Evolutionary conservation across 2,888 invertebrate species (phyloP).

Genomic region (Andrena marginata): DNA sequence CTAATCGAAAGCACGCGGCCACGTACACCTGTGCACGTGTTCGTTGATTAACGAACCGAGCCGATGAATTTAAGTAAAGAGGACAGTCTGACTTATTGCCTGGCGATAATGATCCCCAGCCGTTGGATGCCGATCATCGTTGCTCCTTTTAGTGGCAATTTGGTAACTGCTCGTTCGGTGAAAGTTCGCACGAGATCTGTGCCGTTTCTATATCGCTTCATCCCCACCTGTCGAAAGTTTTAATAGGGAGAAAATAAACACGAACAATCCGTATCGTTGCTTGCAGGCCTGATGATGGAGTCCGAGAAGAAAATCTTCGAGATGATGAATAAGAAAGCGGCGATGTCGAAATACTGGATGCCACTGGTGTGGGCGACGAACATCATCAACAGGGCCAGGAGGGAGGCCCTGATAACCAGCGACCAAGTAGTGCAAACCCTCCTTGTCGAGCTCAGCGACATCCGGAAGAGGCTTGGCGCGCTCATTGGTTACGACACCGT

Average conservation of each 20-base stretch:
- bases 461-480: constrained; percentile 92
- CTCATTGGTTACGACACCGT: constrained; percentile 96
- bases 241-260: constrained; percentile 20
- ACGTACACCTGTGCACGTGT: constrained; percentile 5
- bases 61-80: constrained; percentile 23
- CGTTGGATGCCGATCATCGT: background rate
- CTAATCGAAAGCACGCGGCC: too few relatives aligned
- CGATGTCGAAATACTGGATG: constrained; percentile 97
- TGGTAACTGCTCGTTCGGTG: constrained; percentile 29
- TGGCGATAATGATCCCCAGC: background rate
- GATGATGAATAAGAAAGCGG: constrained; percentile 94
- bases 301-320: constrained; percentile 97
- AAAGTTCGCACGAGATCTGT: constrained; percentile 29
- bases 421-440: constrained; percentile 97
- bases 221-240: constrained; percentile 28
- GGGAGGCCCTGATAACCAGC: constrained; percentile 93
- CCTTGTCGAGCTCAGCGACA: constrained; percentile 95
- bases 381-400: constrained; percentile 94
- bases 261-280: constrained; percentile 30
- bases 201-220: constrained; percentile 19
- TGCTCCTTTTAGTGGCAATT: constrained; percentile 18
- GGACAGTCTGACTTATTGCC: background rate
- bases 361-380: constrained; percentile 97
- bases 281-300: constrained; percentile 94
- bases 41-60: constrained; percentile 48